These are phyloP conservation scores for Tinea trinotella DNA, from an alignment of 2,888 invertebrate genomes.

Conservation along the genomic window DNA sequence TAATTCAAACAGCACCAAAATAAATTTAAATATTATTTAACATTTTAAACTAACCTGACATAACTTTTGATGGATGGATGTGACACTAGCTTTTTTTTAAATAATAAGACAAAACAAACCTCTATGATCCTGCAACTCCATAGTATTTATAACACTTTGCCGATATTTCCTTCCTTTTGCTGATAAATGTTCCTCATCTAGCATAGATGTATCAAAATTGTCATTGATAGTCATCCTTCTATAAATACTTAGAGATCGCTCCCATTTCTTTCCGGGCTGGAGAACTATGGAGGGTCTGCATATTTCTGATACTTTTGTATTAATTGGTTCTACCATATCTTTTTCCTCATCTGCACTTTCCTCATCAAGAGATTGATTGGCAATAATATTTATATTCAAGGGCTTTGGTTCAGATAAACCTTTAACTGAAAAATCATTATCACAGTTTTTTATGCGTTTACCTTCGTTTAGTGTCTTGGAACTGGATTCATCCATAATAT, in stretches of 20 bases:
- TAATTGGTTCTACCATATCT: not conserved
- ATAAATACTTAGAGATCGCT: slow-evolving; percentile 74
- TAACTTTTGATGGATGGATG: slow-evolving; percentile 56
- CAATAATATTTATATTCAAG: not conserved
- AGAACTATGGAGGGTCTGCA: slow-evolving; percentile 44
- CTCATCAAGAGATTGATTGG: too few species aligned
- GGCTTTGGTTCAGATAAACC: not conserved
- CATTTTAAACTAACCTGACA: slow-evolving; percentile 51
- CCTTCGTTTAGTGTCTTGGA: too few species aligned
- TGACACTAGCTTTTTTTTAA: slow-evolving; percentile 35
- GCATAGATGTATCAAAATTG: slow-evolving; percentile 44
- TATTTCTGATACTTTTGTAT: not conserved
- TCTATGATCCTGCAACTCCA: slow-evolving; percentile 62
- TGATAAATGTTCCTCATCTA: slow-evolving; percentile 50
- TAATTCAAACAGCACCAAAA: not conserved
- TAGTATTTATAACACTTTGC: slow-evolving; percentile 62
- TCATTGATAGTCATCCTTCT: slow-evolving; percentile 60
- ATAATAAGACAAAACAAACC: slow-evolving; percentile 38
- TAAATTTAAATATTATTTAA: not conserved
- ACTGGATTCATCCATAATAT: too few species aligned
- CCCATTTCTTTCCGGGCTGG: slow-evolving; percentile 79
- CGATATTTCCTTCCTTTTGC: slow-evolving; percentile 70
- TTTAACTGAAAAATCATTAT: too few species aligned
- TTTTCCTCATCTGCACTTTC: not conserved
- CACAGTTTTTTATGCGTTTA: too few species aligned